Evolutionary conservation across 2,797 vertebrate species (phyloP), one percentile per base, ranked within the genome.

Genomic region (Avahi laniger): DNA sequence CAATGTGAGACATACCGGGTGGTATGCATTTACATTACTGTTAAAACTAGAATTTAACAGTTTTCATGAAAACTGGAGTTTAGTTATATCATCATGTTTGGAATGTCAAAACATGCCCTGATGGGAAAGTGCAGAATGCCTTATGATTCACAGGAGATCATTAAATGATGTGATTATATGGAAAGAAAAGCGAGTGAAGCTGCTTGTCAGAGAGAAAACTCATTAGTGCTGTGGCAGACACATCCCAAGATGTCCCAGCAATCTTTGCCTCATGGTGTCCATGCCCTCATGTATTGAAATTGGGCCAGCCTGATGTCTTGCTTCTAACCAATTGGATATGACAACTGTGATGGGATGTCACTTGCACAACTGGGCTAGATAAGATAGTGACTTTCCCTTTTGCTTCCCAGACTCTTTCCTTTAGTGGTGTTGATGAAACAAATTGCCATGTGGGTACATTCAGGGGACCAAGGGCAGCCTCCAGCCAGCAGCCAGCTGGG

Each of bases 21-120:
- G 83, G 86, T 78, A 50, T 24, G 20, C 46, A 80, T 92, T 88
- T 82, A 50, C 22, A 12, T 82, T 73, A 88, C 65, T 83, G 41
- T 81, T 84, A 50, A 96, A 24, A 57, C 54, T 26, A 26, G 54
- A 10, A 26, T 57, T 57, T 57, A 24, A 11, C 54, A 33, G 17
- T 57, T 93, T 94, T 59, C 43, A 59, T 89, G 73, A 93, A 95
- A 85, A 83, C 69, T 50, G n/a, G 43, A 52, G 76, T 82, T 89
- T 12, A 81, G 43, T 78, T 90, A 63, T 63, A 13, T 65, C 76
- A 38, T 95, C 54, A 0, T 88, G 59, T 81, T 84, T 63, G 46
- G 35, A 15, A 57, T 97, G 93, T 93, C 93, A 93, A 76, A 96
- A 91, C 80, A 93, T 48, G n/a, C 28, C 22, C 50, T 54, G 12